Base-by-base conservation (phyloP, 2,113 vertebrate species). In the Limanda limanda region DNA sequence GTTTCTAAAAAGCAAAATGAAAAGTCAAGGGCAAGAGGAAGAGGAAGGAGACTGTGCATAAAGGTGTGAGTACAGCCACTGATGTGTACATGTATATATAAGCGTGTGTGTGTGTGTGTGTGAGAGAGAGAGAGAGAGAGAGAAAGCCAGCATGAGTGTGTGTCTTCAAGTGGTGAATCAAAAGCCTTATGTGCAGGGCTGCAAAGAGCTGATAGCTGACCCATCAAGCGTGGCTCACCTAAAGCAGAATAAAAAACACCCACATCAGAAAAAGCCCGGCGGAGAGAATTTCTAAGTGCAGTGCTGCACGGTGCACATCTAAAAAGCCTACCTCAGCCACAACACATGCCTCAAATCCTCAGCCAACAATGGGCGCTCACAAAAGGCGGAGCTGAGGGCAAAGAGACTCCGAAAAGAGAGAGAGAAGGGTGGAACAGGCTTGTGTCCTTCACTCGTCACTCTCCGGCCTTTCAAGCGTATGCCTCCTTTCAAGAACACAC, bases 161-260 rank as follows among this genome's bases (percentile, higher is more conserved):
- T 77, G 62, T 75, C 23, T 78, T 59, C 1, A 66, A 68, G 66
- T 83, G 83, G 74, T 67, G 81, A 92, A 93, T 91, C 90, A 91
- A 93, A 94, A 87, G 77, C 68, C 82, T 70, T 86, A 27, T 67
- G 79, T 86, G 86, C 86, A 81, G 82, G 83, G 60, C 91, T 93
- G 92, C 88, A 83, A 82, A 82, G 80, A 85, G 89, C 90, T 90
- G 92, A 93, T 92, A 93, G 89, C 92, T 88, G 87, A 90, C 83
- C 86, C 77, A 86, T 85, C 72, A 84, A 88, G 82, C 84, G 71
- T 83, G 69, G 76, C 84, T 78, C 80, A 92, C 88, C 89, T 81
- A 67, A 87, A 86, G 76, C 84, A 64, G 70, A 71, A 85, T 69
- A 75, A 84, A 79, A 70, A 81, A 69, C 73, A 84, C 54, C 51